Evolutionary conservation across 2,888 invertebrate species (phyloP).

Genomic region (Tolmerus cingulatus): DNA sequence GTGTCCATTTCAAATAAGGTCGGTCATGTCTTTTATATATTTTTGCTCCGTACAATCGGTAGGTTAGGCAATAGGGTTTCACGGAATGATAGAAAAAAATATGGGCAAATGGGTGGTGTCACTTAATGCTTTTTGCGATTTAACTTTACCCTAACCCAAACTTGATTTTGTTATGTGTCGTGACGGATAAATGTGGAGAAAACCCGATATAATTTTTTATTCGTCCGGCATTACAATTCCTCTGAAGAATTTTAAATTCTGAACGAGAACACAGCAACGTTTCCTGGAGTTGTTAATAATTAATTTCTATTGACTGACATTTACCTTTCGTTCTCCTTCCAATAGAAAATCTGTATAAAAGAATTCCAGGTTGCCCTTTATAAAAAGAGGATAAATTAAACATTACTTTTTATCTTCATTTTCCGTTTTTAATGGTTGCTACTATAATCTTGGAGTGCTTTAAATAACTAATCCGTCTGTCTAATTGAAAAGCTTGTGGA

Average conservation of each 20-base stretch:
- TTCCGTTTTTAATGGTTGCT: too few species aligned
- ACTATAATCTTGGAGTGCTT: too few species aligned
- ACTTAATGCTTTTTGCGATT: background rate
- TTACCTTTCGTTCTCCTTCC: background rate
- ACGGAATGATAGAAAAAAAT: background rate
- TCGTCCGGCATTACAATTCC: background rate
- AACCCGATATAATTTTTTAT: background rate
- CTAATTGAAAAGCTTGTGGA: too few species aligned
- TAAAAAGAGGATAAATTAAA: background rate
- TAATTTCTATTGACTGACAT: background rate
- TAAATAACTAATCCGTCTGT: too few species aligned
- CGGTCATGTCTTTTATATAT: background rate
- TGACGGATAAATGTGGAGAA: background rate
- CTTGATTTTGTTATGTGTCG: background rate
- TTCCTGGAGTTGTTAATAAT: background rate
- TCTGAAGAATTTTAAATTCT: background rate
- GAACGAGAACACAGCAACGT: background rate
- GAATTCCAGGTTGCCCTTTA: background rate
- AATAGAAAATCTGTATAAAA: background rate
- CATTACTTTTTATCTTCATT: background rate
- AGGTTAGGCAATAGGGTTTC: background rate
- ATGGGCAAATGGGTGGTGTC: background rate
- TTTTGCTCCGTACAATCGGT: background rate
- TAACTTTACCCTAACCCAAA: background rate
- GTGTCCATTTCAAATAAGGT: background rate